A percentile compares a stretch with the other conserved stretches of the same genome.
Conservation (phyloP, 2,113 vertebrate species). For the Connochaetes taurinus region DNA sequence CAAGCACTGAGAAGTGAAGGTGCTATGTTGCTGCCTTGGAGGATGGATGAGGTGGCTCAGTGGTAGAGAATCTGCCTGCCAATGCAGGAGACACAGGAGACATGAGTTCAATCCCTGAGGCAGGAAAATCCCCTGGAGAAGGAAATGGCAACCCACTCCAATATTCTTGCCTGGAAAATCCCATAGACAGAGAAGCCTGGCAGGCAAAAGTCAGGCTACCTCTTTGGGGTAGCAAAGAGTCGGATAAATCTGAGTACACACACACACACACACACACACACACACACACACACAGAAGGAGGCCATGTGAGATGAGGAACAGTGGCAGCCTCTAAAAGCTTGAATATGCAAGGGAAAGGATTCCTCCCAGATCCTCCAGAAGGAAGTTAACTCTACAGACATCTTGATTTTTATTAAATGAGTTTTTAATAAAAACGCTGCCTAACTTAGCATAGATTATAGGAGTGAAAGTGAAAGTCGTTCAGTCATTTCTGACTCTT, state of each 20-base stretch:
- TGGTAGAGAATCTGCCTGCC: background rate
- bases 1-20: background rate
- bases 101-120: background rate
- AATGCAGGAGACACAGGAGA: background rate
- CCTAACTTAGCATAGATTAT: background rate
- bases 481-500: rapidly evolving
- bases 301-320: background rate
- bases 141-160: background rate
- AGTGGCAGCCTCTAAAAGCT: background rate
- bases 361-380: background rate
- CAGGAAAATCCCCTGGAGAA: background rate
- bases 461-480: background rate
- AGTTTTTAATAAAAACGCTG: background rate
- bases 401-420: background rate
- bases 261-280: background rate
- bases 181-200: background rate
- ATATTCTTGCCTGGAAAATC: background rate
- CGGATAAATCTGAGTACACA: rapidly evolving
- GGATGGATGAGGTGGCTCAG: background rate
- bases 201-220: background rate
- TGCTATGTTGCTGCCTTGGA: background rate
- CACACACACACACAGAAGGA: background rate
- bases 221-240: background rate
- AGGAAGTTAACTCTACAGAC: background rate
- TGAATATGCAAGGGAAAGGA: background rate